Evolutionary conservation across 2,797 vertebrate genomes (phyloP).

Genomic region (Spinus olivaceus): DNA sequence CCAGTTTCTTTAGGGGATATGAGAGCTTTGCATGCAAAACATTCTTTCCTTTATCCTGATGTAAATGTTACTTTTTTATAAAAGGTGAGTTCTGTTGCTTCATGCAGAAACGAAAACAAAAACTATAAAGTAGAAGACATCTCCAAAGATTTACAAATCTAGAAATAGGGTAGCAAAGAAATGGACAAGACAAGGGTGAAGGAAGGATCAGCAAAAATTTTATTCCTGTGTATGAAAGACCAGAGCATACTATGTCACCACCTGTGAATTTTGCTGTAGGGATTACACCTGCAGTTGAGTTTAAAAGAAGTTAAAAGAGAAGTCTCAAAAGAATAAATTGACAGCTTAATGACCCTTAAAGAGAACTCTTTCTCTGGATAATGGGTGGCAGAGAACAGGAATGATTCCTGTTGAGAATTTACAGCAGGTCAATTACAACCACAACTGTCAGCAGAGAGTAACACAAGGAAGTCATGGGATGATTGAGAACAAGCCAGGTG

Average conservation of each 20-base stretch:
- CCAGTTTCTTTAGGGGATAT: not conserved
- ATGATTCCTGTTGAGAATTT: slow-evolving; percentile 11
- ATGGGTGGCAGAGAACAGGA: slow-evolving; percentile 24
- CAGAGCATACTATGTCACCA: not conserved
- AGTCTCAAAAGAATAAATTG: slow-evolving; percentile 25
- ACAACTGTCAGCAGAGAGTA: slow-evolving; percentile 27
- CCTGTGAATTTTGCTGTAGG: slow-evolving; percentile 39
- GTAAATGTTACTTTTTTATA: not conserved
- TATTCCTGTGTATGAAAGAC: not conserved
- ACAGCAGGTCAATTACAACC: slow-evolving; percentile 45
- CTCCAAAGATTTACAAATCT: not conserved
- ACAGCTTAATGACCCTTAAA: slow-evolving; percentile 36
- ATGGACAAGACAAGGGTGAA: not conserved
- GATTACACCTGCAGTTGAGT: slow-evolving; percentile 18
- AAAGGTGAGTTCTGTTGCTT: not conserved
- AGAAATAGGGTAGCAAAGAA: not conserved
- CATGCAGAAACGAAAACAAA: not conserved
- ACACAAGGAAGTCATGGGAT: not conserved
- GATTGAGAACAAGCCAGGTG: not conserved
- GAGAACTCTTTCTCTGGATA: slow-evolving; percentile 19
- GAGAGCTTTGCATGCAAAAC: not conserved
- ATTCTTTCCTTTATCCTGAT: not conserved
- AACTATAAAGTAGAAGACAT: not conserved
- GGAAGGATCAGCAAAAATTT: not conserved
- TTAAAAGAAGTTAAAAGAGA: slow-evolving; percentile 23